phyloP scores from a whole-genome alignment of 2,888 invertebrate genomes.

The Cephus runcator region DNA sequence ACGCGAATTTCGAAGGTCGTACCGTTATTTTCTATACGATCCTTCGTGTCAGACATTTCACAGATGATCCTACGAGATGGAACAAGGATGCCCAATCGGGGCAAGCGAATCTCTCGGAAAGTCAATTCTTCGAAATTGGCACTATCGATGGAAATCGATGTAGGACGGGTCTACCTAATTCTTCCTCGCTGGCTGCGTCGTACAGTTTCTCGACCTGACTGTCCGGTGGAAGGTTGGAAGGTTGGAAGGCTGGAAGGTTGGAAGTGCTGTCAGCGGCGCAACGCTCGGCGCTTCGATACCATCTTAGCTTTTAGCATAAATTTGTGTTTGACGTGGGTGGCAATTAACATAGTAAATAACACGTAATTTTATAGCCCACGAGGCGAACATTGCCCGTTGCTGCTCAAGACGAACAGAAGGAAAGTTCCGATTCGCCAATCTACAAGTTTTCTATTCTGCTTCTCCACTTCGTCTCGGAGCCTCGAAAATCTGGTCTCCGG shows the following conservation, averaged over 20 bases:
- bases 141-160: background rate
- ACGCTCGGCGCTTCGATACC: constrained; percentile 39
- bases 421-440: no score
- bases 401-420: background rate
- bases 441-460: no score
- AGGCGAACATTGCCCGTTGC: background rate
- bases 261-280: constrained; percentile 41
- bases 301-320: constrained; percentile 60
- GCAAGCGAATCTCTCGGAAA: background rate
- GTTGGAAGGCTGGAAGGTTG: background rate
- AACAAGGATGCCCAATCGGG: no score
- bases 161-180: background rate
- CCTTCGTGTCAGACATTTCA: no score
- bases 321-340: constrained; percentile 57
- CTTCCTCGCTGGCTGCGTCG: no score
- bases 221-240: background rate
- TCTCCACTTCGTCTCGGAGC: no score
- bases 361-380: constrained; percentile 18
- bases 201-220: no score
- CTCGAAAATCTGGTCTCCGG: no score
- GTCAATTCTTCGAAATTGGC: background rate
- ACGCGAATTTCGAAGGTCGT: no score
- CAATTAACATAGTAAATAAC: constrained; percentile 60
- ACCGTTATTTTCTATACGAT: no score
- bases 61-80: no score